These are phyloP conservation scores for Mythimna lalbum DNA, from an alignment of 2,888 invertebrate species.

Conservation along the genomic window DNA sequence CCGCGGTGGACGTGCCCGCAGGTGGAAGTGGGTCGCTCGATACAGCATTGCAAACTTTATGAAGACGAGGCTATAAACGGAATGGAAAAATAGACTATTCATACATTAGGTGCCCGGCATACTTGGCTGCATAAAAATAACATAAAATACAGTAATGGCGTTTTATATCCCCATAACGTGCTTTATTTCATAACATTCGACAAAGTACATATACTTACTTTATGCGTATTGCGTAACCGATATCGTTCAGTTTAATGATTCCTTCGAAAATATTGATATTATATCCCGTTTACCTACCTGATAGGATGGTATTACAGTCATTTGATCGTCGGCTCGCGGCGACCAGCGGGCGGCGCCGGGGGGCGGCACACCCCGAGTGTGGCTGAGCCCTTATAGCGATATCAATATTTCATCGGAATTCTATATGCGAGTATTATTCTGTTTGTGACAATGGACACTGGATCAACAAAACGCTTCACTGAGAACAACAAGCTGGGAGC, in stretches of 20 bases:
- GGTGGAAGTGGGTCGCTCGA: slow-evolving; percentile 71
- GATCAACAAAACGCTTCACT: slow-evolving; percentile 47
- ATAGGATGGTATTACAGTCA: slow-evolving; percentile 17
- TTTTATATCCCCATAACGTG: slow-evolving; percentile 62
- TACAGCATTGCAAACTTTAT: slow-evolving; percentile 71
- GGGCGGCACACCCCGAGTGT: neutral
- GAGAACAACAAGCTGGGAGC: slow-evolving; percentile 46
- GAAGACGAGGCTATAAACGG: slow-evolving; percentile 66
- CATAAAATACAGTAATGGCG: slow-evolving; percentile 60
- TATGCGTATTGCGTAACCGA: slow-evolving; percentile 54
- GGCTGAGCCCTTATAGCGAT: slow-evolving; percentile 14
- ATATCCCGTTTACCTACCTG: slow-evolving; percentile 44
- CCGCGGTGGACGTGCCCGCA: slow-evolving; percentile 44
- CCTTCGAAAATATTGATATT: slow-evolving; percentile 44
- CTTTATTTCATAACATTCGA: slow-evolving; percentile 60
- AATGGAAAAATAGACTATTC: slow-evolving; percentile 69
- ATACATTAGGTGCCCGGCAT: slow-evolving; percentile 55
- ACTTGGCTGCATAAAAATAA: slow-evolving; percentile 61
- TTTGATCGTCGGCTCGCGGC: neutral
- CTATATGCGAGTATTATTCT: slow-evolving; percentile 51
- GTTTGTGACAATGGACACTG: slow-evolving; percentile 45
- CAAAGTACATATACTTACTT: slow-evolving; percentile 32
- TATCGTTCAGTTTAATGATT: slow-evolving; percentile 54
- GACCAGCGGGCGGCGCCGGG: neutral
- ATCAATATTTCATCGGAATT: slow-evolving; percentile 48